phyloP scores from a whole-genome alignment of 2,888 invertebrate species.

The Mythimna pallens region DNA sequence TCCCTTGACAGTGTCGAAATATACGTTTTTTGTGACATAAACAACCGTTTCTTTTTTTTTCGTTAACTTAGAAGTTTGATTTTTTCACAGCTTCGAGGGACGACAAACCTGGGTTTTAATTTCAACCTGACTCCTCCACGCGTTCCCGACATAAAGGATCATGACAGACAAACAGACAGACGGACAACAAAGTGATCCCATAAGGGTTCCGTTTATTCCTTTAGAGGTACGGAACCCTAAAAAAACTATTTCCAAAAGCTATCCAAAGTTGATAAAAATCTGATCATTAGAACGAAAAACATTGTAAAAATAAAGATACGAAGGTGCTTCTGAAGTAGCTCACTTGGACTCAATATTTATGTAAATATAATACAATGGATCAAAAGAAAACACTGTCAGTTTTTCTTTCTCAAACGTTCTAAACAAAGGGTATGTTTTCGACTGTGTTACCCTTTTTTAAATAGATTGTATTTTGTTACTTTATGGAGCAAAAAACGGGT shows the following conservation, averaged over 20 bases:
- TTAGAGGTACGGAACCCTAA: too few species aligned
- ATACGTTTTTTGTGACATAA: too few species aligned
- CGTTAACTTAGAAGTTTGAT: too few species aligned
- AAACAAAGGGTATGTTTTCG: constrained; percentile 17
- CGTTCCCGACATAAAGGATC: too few species aligned
- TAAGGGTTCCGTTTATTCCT: too few species aligned
- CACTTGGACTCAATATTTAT: constrained; percentile 2
- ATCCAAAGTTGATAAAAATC: constrained; percentile 1
- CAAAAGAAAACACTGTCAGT: constrained; percentile 34
- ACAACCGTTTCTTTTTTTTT: too few species aligned
- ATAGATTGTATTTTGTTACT: constrained; percentile 12
- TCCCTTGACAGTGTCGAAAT: too few species aligned
- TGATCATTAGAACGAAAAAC: constrained; percentile 9
- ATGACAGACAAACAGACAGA: too few species aligned
- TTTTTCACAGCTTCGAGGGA: too few species aligned
- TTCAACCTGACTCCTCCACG: too few species aligned
- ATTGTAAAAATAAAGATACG: constrained; percentile 3
- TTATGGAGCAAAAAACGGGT: not conserved
- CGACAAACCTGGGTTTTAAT: too few species aligned
- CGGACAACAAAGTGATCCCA: too few species aligned
- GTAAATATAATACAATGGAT: constrained; percentile 36
- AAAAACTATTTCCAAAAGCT: not conserved
- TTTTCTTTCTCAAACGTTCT: constrained; percentile 33
- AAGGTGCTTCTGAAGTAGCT: constrained; percentile 8
- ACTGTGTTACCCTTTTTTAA: constrained; percentile 14